A percentile compares a stretch with the other conserved stretches of the same genome.
Conservation (phyloP, 2,113 vertebrate species). For the Lepus europaeus region DNA sequence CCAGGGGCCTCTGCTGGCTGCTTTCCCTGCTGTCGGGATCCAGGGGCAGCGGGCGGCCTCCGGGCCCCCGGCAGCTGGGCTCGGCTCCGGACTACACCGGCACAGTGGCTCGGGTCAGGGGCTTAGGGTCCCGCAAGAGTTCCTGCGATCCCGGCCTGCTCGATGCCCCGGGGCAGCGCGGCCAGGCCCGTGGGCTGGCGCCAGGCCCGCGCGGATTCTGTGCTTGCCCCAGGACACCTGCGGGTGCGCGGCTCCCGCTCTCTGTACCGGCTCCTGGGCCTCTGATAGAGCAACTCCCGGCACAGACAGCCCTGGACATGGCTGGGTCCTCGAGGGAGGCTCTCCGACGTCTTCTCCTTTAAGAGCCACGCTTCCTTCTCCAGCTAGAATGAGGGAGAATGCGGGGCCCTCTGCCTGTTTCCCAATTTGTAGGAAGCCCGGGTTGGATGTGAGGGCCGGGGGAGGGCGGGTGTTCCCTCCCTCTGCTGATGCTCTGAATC, state of each 20-base stretch:
- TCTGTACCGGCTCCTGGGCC: not conserved
- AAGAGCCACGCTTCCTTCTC: not conserved
- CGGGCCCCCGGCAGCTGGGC: not conserved
- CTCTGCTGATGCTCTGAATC: too few species aligned
- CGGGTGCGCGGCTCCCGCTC: not conserved
- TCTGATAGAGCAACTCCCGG: not conserved
- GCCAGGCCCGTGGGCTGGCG: not conserved
- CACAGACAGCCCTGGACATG: not conserved
- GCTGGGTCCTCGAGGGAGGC: not conserved
- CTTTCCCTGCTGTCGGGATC: rapidly evolving
- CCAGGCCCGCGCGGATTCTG: not conserved
- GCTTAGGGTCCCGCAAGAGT: not conserved
- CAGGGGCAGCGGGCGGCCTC: not conserved
- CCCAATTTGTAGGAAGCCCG: not conserved
- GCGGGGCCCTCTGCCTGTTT: not conserved
- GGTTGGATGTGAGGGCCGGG: not conserved
- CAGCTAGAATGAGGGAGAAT: not conserved
- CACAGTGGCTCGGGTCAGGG: not conserved
- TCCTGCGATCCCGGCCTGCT: too few species aligned
- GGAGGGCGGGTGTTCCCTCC: not conserved
- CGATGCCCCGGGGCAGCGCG: not conserved
- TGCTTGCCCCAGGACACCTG: not conserved
- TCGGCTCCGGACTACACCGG: not conserved
- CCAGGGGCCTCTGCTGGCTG: not conserved
- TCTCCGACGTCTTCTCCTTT: not conserved